Conservation (phyloP, 2,113 vertebrate genomes). For the Otus sunia region DNA sequence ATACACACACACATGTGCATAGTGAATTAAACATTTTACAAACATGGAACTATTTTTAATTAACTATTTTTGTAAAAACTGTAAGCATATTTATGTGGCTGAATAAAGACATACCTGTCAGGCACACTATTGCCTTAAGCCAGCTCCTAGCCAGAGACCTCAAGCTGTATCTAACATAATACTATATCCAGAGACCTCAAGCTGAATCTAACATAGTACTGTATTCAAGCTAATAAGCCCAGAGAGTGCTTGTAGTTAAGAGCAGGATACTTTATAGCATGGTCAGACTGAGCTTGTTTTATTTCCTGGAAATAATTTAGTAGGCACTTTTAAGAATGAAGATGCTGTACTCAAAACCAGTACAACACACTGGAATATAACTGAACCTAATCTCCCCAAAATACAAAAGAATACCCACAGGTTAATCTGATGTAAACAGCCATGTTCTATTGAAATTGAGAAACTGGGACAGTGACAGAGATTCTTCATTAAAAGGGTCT, state of each 20-base stretch:
- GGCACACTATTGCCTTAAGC: not conserved
- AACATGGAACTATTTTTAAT: not conserved
- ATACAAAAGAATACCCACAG: not conserved
- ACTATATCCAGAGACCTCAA: not conserved
- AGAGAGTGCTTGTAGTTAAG: not conserved
- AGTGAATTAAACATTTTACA: not conserved
- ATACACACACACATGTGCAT: fast-evolving
- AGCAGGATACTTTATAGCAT: not conserved
- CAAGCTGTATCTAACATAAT: not conserved
- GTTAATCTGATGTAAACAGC: not conserved
- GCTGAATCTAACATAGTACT: not conserved
- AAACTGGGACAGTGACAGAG: not conserved
- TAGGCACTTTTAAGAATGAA: not conserved
- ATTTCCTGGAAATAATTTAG: not conserved
- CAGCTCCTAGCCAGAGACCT: not conserved
- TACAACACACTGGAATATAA: not conserved
- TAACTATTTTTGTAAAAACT: not conserved
- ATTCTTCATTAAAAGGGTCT: not conserved
- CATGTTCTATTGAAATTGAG: not conserved
- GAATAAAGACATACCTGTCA: not conserved
- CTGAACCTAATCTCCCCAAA: not conserved
- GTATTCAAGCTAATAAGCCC: not conserved
- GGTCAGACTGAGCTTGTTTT: not conserved
- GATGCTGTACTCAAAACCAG: not conserved
- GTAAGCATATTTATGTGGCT: not conserved